These are phyloP conservation scores for Dasypolia templi DNA, from an alignment of 2,888 invertebrate genomes.

Conservation along the genomic window DNA sequence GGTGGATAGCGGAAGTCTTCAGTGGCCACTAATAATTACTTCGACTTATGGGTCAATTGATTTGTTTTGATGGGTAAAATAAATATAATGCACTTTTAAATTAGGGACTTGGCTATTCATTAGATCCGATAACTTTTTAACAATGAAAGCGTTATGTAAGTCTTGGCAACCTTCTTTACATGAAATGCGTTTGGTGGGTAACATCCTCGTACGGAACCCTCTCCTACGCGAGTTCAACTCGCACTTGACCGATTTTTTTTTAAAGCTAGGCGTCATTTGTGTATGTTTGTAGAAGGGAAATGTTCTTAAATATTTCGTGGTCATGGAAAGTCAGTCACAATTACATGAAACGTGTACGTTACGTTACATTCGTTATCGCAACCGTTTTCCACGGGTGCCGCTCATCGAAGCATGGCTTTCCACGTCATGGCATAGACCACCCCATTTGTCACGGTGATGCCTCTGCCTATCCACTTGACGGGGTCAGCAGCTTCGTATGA, in stretches of 20 bases:
- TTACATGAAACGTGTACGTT: conserved; percentile 71
- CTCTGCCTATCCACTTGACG: conserved; percentile 62
- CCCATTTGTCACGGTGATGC: conserved; percentile 88
- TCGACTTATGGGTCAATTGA: too few relatives aligned
- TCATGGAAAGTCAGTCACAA: conserved; percentile 71
- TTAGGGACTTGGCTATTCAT: too few relatives aligned
- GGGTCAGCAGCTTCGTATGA: conserved; percentile 39
- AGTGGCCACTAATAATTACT: too few relatives aligned
- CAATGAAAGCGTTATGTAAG: too few relatives aligned
- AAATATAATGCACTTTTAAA: too few relatives aligned
- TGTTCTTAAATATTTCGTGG: conserved; percentile 37
- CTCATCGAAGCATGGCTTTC: conserved; percentile 84
- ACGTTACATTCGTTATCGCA: conserved; percentile 78
- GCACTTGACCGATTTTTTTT: conserved; percentile 73
- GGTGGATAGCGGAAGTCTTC: too few relatives aligned
- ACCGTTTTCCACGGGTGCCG: conserved; percentile 79
- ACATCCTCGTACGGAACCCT: too few relatives aligned
- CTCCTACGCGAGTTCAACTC: too few relatives aligned
- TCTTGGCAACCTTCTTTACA: too few relatives aligned
- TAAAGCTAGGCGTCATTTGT: conserved; percentile 66
- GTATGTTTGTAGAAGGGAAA: not conserved
- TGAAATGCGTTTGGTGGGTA: too few relatives aligned
- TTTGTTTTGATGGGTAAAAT: too few relatives aligned
- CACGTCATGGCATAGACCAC: conserved; percentile 87
- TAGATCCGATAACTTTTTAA: too few relatives aligned